phyloP scores from a whole-genome alignment of 64 coral and sea anemone species.

The Hydrozoanthus tunicans region DNA sequence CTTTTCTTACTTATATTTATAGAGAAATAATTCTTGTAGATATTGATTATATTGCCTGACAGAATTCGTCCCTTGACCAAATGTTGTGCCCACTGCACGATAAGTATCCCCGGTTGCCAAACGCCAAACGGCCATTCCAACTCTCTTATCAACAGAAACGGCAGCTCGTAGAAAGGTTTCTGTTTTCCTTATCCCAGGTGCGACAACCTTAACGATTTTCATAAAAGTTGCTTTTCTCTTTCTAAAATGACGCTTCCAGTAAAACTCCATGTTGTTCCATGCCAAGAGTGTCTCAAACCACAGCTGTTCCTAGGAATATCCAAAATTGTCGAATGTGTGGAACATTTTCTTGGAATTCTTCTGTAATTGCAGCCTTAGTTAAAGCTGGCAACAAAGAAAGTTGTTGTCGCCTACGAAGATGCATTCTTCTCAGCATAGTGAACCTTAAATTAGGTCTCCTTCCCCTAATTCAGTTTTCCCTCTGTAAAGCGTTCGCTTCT shows the following conservation, averaged over 20 bases:
- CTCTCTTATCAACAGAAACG: background rate
- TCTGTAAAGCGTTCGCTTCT: too few species aligned
- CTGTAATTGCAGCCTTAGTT: too few species aligned
- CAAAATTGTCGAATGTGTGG: too few species aligned
- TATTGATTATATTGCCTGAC: too few species aligned
- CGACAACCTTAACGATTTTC: background rate
- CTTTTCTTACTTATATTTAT: too few species aligned
- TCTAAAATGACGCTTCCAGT: conserved; percentile 2
- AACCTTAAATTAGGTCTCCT: too few species aligned
- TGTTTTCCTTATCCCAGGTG: background rate
- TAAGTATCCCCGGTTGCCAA: background rate
- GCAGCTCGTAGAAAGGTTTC: background rate
- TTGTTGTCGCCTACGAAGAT: too few species aligned
- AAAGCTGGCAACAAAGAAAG: too few species aligned
- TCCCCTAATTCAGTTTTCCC: too few species aligned
- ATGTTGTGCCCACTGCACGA: background rate
- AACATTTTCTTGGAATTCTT: too few species aligned
- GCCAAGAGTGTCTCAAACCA: background rate
- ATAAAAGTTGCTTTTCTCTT: conserved; percentile 13
- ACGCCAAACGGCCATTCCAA: background rate
- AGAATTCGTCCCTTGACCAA: background rate
- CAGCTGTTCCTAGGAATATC: background rate
- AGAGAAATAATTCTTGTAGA: too few species aligned
- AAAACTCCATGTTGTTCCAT: background rate
- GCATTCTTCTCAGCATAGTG: too few species aligned